phyloP scores from a whole-genome alignment of 2,888 invertebrate genomes.

The Andrena bicolor region DNA sequence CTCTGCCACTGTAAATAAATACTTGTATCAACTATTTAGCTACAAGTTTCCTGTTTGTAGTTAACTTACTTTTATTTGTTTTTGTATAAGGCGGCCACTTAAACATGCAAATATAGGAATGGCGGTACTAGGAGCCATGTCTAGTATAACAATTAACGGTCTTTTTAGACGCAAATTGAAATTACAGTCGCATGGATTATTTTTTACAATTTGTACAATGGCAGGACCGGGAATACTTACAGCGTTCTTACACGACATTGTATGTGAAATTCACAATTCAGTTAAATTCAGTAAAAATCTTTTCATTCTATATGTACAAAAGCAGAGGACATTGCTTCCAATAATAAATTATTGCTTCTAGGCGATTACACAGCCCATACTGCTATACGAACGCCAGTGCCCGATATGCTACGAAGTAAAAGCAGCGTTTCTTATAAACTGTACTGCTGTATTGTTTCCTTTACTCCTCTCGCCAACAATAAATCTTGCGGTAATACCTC shows the following conservation, averaged over 20 bases:
- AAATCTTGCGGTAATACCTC: conserved; percentile 87
- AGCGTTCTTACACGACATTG: conserved; percentile 87
- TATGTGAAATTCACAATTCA: conserved; percentile 74
- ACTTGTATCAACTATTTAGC: neutral
- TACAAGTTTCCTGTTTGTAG: neutral
- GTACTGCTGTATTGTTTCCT: conserved; percentile 87
- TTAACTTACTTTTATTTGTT: neutral
- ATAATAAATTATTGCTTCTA: conserved; percentile 78
- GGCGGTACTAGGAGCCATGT: conserved; percentile 86
- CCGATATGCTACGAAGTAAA: conserved; percentile 89
- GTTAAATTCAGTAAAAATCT: neutral
- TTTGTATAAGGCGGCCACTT: conserved; percentile 85
- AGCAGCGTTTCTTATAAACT: conserved; percentile 86
- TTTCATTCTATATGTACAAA: neutral
- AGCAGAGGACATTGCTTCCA: neutral
- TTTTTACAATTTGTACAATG: conserved; percentile 88
- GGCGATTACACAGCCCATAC: conserved; percentile 87
- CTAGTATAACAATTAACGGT: conserved; percentile 88
- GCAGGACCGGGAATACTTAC: conserved; percentile 87
- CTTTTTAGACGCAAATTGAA: conserved; percentile 88
- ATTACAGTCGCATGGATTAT: conserved; percentile 87
- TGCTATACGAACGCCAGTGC: conserved; percentile 87
- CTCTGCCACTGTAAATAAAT: neutral
- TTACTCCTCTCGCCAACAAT: conserved; percentile 87
- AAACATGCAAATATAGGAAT: conserved; percentile 86